Percentiles rank a stretch among this genome's conserved stretches.
Evolutionary conservation across 2,888 invertebrate genomes (phyloP).

Genomic region (Coenonympha glycerion): DNA sequence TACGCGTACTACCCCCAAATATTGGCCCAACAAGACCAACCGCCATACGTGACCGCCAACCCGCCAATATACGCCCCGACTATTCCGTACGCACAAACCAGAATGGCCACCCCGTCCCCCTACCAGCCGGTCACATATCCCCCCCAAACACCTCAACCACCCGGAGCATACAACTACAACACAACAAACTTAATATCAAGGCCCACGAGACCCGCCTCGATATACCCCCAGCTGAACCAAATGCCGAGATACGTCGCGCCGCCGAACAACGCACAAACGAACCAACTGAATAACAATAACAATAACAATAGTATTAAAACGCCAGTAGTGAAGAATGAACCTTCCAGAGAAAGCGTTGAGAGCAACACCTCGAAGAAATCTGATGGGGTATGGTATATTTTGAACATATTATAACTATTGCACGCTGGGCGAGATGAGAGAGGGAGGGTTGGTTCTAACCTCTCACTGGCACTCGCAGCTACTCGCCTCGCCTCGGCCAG

Average conservation of each 20-base stretch:
- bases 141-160: conserved; percentile 29
- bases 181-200: conserved; percentile 65
- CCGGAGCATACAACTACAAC: conserved; percentile 48
- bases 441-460: too few species aligned
- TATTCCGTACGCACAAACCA: conserved; percentile 58
- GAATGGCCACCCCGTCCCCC: conserved; percentile 55
- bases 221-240: conserved; percentile 57
- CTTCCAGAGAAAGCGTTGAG: conserved; percentile 45
- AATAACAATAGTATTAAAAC: conserved; percentile 34
- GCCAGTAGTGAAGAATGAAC: conserved; percentile 41
- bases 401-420: too few species aligned
- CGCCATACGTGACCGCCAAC: conserved; percentile 39
- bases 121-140: conserved; percentile 52
- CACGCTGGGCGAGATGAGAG: too few species aligned
- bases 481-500: too few species aligned
- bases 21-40: conserved; percentile 34
- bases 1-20: conserved; percentile 50
- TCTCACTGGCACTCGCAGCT: too few species aligned
- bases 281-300: conserved; percentile 31
- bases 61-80: conserved; percentile 47
- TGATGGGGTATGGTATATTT: conserved; percentile 46
- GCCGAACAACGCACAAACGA: conserved; percentile 29
- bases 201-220: conserved; percentile 44
- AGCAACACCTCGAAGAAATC: conserved; percentile 49
- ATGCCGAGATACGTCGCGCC: conserved; percentile 46